Evolutionary conservation across 2,113 vertebrate species (phyloP).

Genomic region (Micromys minutus): DNA sequence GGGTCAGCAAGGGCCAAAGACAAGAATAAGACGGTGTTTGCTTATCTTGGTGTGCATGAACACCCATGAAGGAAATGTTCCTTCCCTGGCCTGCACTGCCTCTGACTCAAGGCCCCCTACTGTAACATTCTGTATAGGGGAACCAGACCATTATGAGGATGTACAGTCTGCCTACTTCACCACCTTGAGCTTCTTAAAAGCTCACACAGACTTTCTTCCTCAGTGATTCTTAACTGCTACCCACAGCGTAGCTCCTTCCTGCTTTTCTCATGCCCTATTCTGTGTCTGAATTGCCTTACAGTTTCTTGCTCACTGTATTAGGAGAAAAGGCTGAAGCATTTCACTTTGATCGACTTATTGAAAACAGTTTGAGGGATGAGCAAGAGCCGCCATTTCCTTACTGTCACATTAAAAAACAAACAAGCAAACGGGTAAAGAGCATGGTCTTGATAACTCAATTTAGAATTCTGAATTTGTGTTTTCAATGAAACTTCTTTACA

Average conservation of each 20-base stretch:
- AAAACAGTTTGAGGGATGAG: background rate
- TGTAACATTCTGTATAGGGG: background rate
- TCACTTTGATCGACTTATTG: background rate
- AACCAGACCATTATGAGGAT: background rate
- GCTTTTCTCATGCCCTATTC: background rate
- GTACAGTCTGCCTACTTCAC: background rate
- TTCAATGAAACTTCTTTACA: background rate
- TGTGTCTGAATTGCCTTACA: background rate
- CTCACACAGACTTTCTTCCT: background rate
- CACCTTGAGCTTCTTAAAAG: background rate
- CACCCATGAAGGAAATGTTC: background rate
- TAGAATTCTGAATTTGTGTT: slow-evolving; percentile 34
- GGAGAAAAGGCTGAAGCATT: background rate
- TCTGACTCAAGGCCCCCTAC: background rate
- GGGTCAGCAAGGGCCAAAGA: background rate
- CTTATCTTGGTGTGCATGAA: background rate
- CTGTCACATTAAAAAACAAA: background rate
- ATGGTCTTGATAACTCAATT: background rate
- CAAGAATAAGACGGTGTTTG: background rate
- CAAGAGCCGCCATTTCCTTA: background rate
- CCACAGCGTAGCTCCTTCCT: background rate
- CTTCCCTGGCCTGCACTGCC: background rate
- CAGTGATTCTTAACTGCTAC: background rate
- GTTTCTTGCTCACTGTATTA: background rate
- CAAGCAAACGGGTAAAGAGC: background rate